A percentile compares a stretch with the other conserved stretches of the same genome.
Evolutionary conservation across 2,113 vertebrate genomes (phyloP).

Genomic region (Hoplias malabaricus): DNA sequence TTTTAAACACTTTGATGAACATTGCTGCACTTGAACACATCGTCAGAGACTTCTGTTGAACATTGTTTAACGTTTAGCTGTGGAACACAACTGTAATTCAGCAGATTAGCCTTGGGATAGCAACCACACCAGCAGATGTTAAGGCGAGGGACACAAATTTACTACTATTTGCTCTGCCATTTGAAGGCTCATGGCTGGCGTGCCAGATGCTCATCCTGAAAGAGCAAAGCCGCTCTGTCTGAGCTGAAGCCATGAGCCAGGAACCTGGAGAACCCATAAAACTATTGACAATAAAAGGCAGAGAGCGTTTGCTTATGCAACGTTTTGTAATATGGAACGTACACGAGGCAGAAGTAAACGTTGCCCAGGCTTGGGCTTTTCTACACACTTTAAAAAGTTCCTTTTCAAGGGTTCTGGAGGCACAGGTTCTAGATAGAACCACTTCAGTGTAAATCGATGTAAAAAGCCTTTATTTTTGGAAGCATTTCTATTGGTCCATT

Average conservation of each 20-base stretch:
- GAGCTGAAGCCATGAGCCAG: not conserved
- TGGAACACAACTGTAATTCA: slow-evolving; percentile 22
- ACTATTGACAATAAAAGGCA: not conserved
- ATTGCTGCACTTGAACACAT: not conserved
- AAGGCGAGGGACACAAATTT: slow-evolving; percentile 4
- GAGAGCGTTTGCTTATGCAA: not conserved
- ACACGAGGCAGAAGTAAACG: too few species aligned
- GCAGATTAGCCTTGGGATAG: slow-evolving; percentile 6
- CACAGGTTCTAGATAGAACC: too few species aligned
- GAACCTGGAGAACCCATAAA: slow-evolving; percentile 3
- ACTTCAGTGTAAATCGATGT: too few species aligned
- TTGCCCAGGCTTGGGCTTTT: too few species aligned
- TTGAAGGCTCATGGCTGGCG: slow-evolving; percentile 2
- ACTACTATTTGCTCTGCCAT: slow-evolving; percentile 23
- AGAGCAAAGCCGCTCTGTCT: not conserved
- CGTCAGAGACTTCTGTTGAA: not conserved
- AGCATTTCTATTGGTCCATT: too few species aligned
- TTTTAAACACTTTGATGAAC: slow-evolving; percentile 3
- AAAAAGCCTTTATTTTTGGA: too few species aligned
- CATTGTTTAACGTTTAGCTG: not conserved
- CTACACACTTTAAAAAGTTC: too few species aligned
- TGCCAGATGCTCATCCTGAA: slow-evolving; percentile 29
- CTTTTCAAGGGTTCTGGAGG: too few species aligned
- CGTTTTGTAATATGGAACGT: too few species aligned
- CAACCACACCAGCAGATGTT: not conserved